Conservation (phyloP, 2,797 vertebrate genomes). For the Lutjanus campechanus region DNA sequence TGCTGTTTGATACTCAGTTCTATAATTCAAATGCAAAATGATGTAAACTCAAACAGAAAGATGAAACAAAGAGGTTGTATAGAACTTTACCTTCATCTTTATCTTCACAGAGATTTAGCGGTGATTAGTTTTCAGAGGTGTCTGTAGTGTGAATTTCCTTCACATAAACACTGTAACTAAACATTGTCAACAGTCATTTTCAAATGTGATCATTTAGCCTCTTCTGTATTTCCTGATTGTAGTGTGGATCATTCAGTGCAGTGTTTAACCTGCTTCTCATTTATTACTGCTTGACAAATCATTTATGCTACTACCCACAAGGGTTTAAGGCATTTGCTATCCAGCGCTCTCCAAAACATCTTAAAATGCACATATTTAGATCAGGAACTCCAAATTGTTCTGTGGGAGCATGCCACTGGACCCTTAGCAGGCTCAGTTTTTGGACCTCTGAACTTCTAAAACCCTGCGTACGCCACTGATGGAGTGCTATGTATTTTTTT, state of each 20-base stretch:
- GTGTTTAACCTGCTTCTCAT: not conserved
- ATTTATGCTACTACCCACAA: not conserved
- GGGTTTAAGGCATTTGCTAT: not conserved
- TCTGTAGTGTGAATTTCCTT: not conserved
- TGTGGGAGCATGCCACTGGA: too few relatives aligned
- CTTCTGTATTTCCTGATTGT: not conserved
- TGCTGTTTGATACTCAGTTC: too few relatives aligned
- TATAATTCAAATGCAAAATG: too few relatives aligned
- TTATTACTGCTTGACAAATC: not conserved
- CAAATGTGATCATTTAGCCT: not conserved
- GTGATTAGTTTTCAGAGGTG: not conserved
- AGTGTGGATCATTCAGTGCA: not conserved
- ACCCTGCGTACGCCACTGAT: not conserved
- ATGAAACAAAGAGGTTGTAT: too few relatives aligned
- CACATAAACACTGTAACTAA: not conserved
- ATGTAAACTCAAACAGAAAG: too few relatives aligned
- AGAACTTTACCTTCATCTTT: too few relatives aligned
- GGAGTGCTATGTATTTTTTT: not conserved
- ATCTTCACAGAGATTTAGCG: too few relatives aligned
- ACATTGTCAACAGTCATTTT: not conserved
- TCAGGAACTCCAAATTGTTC: too few relatives aligned
- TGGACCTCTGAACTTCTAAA: not conserved
- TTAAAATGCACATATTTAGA: not conserved
- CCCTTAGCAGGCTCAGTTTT: not conserved
- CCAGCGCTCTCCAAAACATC: not conserved